Base-by-base conservation (phyloP, 2,888 invertebrate species). In the Dryobota labecula region DNA sequence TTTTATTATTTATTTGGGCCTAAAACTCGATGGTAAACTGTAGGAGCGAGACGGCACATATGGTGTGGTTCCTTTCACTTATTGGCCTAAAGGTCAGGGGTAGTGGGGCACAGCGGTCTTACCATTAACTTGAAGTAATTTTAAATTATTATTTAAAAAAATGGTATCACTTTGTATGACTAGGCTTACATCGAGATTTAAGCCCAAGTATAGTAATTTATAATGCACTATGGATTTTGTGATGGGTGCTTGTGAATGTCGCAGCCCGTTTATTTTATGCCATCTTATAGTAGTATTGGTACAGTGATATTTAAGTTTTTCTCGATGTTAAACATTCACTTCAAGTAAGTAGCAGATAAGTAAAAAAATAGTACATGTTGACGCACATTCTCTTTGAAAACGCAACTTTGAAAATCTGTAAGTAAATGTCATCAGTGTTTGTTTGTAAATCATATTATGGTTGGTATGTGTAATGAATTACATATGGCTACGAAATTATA, bases 261-360 rank as follows among this genome's bases (percentile, higher is more conserved):
- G 13, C 68, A 58, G 54, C 58, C 69, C 15, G 4, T 45, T 41
- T 20, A 41, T 20, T 70, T 24, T 57, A 54, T 61, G 62, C 67
- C 70, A 70, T 72, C 13, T 47, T 68, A 51, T 65, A 68, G 13
- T 70, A 70, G 54, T 68, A 58, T 76, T 72, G 54, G 24, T 68
- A 71, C 70, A 79, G 68, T 82, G 70, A 66, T 77, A 68, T 65
- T 66, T 62, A 62, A n/a, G 27, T 41, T 30, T 45, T 56, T 70
- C 45, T 66, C 45, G 30, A 70, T 76, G 62, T 78, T 41, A 47
- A 49, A 36, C 24, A 58, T 36, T 69, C 47, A 75, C 30, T 7
- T 61, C 33, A 79, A 38, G 36, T 63, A 57, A 61, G 33, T 64
- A 54, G 27, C 18, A 60, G 18, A 30, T 63, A 63, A 49, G 49